Conservation (phyloP, 2,888 invertebrate genomes). For the Drosophila ezoana region DNA sequence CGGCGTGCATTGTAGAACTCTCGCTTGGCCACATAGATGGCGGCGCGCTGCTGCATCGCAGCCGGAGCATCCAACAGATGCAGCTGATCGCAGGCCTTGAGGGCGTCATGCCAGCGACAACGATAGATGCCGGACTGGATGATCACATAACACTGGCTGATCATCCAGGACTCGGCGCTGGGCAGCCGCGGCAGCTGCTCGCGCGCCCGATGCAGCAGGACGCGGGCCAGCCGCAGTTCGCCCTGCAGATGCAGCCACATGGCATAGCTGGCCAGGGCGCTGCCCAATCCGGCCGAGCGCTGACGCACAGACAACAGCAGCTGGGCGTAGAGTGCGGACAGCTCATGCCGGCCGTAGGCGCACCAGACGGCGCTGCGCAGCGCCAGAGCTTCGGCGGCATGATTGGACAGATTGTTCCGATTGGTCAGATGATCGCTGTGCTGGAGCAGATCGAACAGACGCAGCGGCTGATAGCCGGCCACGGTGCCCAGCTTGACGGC, state of each 20-base stretch:
- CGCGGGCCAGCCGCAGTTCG: slow-evolving; percentile 87
- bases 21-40: slow-evolving; percentile 84
- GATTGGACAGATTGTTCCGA: slow-evolving; percentile 92
- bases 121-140: slow-evolving; percentile 85
- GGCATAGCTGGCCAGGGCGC: slow-evolving; percentile 89
- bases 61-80: slow-evolving; percentile 89
- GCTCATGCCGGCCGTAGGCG: slow-evolving; percentile 94
- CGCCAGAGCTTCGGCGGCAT: slow-evolving; percentile 92
- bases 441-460: slow-evolving; percentile 89
- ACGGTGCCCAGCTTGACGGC: slow-evolving; percentile 91
- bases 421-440: slow-evolving; percentile 95
- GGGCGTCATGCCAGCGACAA: slow-evolving; percentile 89
- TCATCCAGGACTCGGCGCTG: slow-evolving; percentile 88
- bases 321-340: slow-evolving; percentile 93
- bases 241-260: slow-evolving; percentile 85
- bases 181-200: slow-evolving; percentile 88
- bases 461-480: slow-evolving; percentile 82
- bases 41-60: slow-evolving; percentile 86
- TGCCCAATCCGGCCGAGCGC: slow-evolving; percentile 88
- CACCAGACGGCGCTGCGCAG: slow-evolving; percentile 95
- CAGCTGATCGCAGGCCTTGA: slow-evolving; percentile 89
- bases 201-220: slow-evolving; percentile 88
- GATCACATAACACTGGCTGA: slow-evolving; percentile 87
- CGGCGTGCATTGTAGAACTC: slow-evolving; percentile 83
- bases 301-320: slow-evolving; percentile 91